Conservation (phyloP, 1,140 invertebrate genomes). For the Heliconius eleuchia region DNA sequence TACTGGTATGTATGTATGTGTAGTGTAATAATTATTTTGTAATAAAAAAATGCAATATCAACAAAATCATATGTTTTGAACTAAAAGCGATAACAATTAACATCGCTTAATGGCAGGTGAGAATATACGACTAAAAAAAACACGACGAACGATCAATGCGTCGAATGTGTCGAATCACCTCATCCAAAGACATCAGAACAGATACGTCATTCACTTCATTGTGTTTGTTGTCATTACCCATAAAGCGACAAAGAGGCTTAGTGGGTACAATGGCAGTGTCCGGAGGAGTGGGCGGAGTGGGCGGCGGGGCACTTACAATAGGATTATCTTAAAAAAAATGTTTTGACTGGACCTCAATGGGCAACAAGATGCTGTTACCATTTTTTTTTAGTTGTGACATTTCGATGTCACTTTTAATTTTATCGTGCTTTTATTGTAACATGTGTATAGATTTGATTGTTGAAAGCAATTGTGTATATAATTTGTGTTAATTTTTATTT, state of each 20-base stretch:
- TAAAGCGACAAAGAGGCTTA: not conserved
- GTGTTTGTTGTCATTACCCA: conserved; percentile 4
- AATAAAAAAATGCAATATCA: too few relatives aligned
- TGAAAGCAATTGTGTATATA: not conserved
- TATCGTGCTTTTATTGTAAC: not conserved
- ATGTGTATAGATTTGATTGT: not conserved
- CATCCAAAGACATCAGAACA: not conserved
- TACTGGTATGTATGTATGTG: too few relatives aligned
- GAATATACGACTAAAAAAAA: not conserved
- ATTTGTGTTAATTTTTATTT: not conserved
- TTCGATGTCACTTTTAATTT: not conserved
- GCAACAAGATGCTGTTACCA: not conserved
- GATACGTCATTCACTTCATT: not conserved
- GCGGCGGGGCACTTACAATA: not conserved
- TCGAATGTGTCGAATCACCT: not conserved
- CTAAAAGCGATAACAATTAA: not conserved
- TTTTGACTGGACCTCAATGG: conserved; percentile 7
- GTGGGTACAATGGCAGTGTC: not conserved
- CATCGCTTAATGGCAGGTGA: not conserved
- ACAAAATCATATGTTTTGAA: not conserved
- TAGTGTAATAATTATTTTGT: too few relatives aligned
- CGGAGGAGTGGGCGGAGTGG: not conserved
- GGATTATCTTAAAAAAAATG: conserved; percentile 2
- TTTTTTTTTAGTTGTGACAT: not conserved
- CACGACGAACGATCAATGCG: not conserved